These are phyloP conservation scores for Sebastes melanostomus DNA, from an alignment of 2,797 vertebrate genomes.

Conservation along the genomic window DNA sequence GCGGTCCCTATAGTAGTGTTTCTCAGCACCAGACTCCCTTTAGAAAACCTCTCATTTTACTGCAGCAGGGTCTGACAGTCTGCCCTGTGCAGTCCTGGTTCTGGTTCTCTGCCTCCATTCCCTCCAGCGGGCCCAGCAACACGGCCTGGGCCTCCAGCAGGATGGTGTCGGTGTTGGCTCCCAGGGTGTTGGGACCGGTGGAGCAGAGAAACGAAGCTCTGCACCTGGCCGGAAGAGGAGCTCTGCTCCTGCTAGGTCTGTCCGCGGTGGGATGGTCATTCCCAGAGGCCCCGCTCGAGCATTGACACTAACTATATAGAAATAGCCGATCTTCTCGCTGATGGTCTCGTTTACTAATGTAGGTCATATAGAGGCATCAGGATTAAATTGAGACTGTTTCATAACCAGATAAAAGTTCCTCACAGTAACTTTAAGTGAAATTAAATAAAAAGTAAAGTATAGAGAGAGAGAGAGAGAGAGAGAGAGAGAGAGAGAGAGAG, in stretches of 20 bases:
- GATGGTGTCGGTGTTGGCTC: neutral
- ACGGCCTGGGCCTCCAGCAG: neutral
- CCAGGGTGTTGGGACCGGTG: no score
- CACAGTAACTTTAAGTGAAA: neutral
- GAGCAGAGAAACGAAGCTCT: no score
- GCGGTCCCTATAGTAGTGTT: neutral
- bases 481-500: no score
- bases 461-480: no score
- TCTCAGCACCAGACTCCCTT: neutral
- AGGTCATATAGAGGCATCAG: neutral
- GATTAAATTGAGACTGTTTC: neutral
- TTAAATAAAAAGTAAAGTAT: neutral
- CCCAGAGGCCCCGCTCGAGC: neutral
- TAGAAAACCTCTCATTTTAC: neutral
- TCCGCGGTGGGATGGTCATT: no score
- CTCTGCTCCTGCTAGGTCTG: no score
- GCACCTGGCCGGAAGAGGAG: no score
- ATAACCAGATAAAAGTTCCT: neutral
- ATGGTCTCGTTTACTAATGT: neutral
- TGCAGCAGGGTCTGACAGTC: neutral
- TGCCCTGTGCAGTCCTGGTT: no score
- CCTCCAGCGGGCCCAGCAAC: neutral
- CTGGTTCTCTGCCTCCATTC: no score
- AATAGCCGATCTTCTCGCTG: neutral
- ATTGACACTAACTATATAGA: neutral